Evolutionary conservation across 2,113 vertebrate species (phyloP), one percentile per base, ranked within the genome.

Genomic region (Aegithalos caudatus): DNA sequence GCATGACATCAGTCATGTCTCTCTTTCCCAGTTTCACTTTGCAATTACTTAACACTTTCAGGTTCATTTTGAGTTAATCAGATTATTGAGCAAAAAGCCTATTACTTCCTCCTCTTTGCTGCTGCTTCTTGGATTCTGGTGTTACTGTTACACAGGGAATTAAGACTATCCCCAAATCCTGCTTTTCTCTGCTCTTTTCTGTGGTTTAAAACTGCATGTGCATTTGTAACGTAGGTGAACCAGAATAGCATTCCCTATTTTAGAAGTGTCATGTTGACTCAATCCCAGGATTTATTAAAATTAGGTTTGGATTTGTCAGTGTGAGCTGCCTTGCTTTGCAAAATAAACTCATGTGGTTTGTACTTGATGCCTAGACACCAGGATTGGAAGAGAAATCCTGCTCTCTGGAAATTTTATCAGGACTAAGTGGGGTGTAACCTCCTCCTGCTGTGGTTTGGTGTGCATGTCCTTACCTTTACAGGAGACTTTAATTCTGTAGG

Each of bases 381-480:
- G 61, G 37, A 15, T 2, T 17, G 33, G 60, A 65, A 81, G 54
- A 38, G 40, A 38, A 86, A 42, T 67, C 14, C 35, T 71, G 35
- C n/a, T 74, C 51, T 42, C 0, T 9, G 48, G 57, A 37, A 23
- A 8, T 38, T 42, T 21, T 50, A 6, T 24, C 50, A 38, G 42
- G 16, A 24, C 13, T 24, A 14, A 48, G 60, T 7, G 5, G 2
- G 0, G 12, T 12, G 35, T 67, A 23, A 64, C 22, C 24, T 61
- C 37, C 14, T 90, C 47, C 8, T 4, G 1, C 60, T 60, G 37
- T 42, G 5, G 2, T 44, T 48, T 57, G 54, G 35, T 31, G 10
- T 27, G 27, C 10, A 1, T 42, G 38, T n/a, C 9, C 9, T 77
- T 22, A 14, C 50, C 3, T 16, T 48, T n/a, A 2, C 1, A 5